Evolutionary conservation across 2,888 invertebrate genomes (phyloP), one percentile per base, ranked within the genome.

Genomic region (Gymnoscelis rufifasciata): DNA sequence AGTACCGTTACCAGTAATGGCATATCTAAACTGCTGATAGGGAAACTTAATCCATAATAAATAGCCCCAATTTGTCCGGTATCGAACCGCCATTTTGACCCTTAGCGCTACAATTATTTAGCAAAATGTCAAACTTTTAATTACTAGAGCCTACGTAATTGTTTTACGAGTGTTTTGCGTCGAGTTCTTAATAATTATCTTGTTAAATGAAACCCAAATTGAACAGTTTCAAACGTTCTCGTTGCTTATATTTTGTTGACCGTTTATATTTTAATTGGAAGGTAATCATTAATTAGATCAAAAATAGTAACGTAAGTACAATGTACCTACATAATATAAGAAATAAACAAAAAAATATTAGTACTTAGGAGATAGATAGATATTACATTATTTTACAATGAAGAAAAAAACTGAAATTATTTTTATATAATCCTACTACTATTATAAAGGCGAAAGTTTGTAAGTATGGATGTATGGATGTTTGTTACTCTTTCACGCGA

Each of bases 21-120:
- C 66, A 73, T 66, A 58, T 64, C 69, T 70, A 78, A 82, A 80
- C 79, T 77, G 73, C 73, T 77, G 74, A 80, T 79, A 77, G 71
- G 61, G 73, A 73, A 81, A 82, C 75, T 82, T 78, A 66, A 60
- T 60, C 60, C 46, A 64, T 71, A 77, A 80, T 77, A 76, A 80
- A 82, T 81, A 73, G 75, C 56, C 60, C 65, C 67, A 71, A 81
- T 83, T 80, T 77, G 80, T 82, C 72, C 52, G 52, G 39, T 46
- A 56, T 75, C 60, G 63, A 61, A 43, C 29, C 39, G 43, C 52
- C 36, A 47, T 37, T 46, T 36, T 38, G 52, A 64, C 71, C 67
- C 64, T 67, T 57, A 47, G 40, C 47, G 53, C 47, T 48, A 52
- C 29, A 40, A 24, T 8, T 36, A 52, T 53, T 54, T 58, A 55